phyloP scores from a whole-genome alignment of 2,113 vertebrate genomes.

The Hylia prasina region DNA sequence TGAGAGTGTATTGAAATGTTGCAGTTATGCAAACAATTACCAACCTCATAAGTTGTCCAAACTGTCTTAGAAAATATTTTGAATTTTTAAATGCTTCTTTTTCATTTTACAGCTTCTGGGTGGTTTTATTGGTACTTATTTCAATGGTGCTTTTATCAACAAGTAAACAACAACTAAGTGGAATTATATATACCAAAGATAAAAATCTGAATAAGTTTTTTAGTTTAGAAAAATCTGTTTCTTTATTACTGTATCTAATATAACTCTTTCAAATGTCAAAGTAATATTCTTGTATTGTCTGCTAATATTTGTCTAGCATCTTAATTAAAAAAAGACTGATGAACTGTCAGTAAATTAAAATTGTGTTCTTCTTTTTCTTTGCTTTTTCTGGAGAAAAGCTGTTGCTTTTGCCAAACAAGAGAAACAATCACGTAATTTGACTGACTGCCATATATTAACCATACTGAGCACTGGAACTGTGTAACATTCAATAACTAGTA shows the following conservation, averaged over 20 bases:
- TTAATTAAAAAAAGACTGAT: neutral
- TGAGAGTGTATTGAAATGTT: neutral
- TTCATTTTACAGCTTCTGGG: neutral
- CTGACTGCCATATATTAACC: neutral
- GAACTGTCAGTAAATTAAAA: neutral
- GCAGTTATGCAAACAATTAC: neutral
- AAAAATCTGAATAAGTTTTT: neutral
- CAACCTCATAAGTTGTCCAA: neutral
- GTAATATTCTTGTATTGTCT: neutral
- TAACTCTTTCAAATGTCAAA: neutral
- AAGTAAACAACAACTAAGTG: neutral
- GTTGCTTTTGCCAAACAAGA: neutral
- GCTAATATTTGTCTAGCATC: neutral
- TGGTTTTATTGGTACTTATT: neutral
- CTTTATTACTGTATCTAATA: neutral
- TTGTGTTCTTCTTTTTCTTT: neutral
- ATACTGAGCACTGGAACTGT: neutral
- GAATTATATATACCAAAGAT: neutral
- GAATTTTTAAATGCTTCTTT: neutral
- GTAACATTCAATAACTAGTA: neutral
- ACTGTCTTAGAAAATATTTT: neutral
- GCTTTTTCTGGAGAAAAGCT: neutral
- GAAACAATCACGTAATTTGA: neutral
- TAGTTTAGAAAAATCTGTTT: neutral
- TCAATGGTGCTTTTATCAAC: neutral